Conservation (phyloP, 2,113 vertebrate genomes). For the Paramormyrops kingsleyae region DNA sequence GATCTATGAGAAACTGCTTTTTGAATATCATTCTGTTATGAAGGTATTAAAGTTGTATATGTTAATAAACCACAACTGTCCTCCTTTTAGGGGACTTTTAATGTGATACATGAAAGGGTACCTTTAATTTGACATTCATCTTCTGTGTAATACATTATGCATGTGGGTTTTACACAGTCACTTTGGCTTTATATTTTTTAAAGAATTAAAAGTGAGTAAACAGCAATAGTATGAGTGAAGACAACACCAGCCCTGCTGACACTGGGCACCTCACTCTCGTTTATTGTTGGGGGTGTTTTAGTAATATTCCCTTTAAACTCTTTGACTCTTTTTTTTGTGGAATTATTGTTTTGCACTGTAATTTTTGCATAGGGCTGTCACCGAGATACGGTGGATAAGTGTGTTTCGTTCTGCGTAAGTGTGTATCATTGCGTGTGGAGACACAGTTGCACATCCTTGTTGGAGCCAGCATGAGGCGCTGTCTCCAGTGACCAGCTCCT, state of each 20-base stretch:
- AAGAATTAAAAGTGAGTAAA: not conserved
- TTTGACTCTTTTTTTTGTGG: not conserved
- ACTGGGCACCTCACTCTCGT: not conserved
- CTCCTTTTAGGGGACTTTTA: not conserved
- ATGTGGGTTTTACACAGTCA: not conserved
- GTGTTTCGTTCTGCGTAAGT: not conserved
- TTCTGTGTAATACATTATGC: not conserved
- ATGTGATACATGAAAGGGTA: not conserved
- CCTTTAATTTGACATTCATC: not conserved
- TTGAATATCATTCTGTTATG: not conserved
- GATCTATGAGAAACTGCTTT: not conserved
- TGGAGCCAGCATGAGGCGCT: not conserved
- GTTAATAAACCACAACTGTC: not conserved
- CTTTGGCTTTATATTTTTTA: not conserved
- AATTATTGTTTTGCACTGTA: not conserved
- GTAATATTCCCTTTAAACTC: not conserved
- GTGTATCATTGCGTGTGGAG: not conserved
- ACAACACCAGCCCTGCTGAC: not conserved
- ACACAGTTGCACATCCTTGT: not conserved
- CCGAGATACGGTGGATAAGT: not conserved
- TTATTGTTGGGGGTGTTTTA: not conserved
- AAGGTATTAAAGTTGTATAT: not conserved
- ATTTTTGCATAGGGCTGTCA: not conserved
- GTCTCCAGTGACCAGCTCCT: not conserved
- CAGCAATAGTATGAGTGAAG: not conserved